Conservation (phyloP, 2,113 vertebrate species). For the Zosterops borbonicus region DNA sequence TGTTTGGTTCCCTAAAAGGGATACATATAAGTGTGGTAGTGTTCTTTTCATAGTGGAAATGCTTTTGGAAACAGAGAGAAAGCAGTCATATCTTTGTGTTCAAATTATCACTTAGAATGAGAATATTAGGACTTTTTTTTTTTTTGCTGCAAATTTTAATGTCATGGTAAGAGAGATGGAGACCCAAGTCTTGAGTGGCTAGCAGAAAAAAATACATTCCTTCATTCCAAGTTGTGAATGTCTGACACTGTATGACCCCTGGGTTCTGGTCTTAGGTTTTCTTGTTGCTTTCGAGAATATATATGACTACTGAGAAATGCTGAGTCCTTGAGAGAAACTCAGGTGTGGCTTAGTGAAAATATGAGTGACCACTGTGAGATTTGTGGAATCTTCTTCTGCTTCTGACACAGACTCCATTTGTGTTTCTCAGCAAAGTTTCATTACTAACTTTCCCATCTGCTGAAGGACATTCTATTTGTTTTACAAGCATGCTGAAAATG, state of each 20-base stretch:
- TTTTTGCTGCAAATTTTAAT: not conserved
- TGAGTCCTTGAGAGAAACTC: not conserved
- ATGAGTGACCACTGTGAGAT: not conserved
- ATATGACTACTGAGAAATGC: not conserved
- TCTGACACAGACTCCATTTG: not conserved
- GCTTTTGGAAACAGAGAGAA: not conserved
- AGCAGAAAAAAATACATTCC: not conserved
- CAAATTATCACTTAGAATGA: not conserved
- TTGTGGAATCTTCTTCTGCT: not conserved
- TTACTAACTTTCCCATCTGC: not conserved
- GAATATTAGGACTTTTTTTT: not conserved
- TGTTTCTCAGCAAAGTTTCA: not conserved
- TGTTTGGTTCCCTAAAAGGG: not conserved
- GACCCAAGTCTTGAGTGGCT: not conserved
- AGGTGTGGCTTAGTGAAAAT: not conserved
- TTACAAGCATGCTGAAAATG: not conserved
- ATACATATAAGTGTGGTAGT: not conserved
- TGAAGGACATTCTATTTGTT: not conserved
- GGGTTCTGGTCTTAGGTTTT: not conserved
- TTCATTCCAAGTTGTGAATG: not conserved
- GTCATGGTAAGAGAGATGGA: not conserved
- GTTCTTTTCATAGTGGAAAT: not conserved
- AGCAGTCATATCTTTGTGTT: not conserved
- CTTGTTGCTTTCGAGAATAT: not conserved
- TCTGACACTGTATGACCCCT: not conserved